Base-by-base conservation (phyloP, 2,888 invertebrate species). In the Dione vanillae region DNA sequence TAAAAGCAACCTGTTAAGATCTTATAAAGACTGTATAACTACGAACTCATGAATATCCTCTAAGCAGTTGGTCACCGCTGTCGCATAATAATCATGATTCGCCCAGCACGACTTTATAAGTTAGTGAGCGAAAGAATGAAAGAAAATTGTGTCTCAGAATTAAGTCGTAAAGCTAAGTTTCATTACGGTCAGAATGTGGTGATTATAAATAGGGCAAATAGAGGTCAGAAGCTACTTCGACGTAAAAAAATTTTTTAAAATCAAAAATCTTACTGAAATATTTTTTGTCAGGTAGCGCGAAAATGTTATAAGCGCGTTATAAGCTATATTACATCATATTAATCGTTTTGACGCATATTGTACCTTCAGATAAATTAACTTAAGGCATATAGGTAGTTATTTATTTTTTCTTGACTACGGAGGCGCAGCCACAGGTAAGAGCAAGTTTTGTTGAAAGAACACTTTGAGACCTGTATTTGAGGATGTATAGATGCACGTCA, bases 61-160 rank as follows among this genome's bases (percentile, higher is more conserved):
- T 79, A 80, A 83, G 81, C 79, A 80, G 80, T 83, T 79, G 80
- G 80, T 82, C 78, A 77, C 76, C 75, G 76, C 74, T 74, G 78
- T 79, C 85, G 85, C 82, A 85, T 87, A 85, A 85, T 87, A 85
- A 89, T 85, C 85, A 83, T 86, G 88, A 84, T 84, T 83, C 79
- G 85, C 88, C 78, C 89, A 89, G 90, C 89, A 89, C 85, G 89
- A 86, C 84, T 80, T 84, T 84, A 79, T 82, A 86, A 88, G 78
- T 88, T 86, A 88, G 83, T 82, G 85, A 84, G 84, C 84, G 83
- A 86, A 85, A 85, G 85, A 85, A 83, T 84, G 82, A 84, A 88
- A 82, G 78, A 85, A 87, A 86, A 86, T 88, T 86, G 83, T 85
- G 84, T 84, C 81, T 78, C 75, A 75, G 78, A 81, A 83, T 85